Base-by-base conservation (phyloP, 1,140 invertebrate genomes). In the Trachelipus rathkii region DNA sequence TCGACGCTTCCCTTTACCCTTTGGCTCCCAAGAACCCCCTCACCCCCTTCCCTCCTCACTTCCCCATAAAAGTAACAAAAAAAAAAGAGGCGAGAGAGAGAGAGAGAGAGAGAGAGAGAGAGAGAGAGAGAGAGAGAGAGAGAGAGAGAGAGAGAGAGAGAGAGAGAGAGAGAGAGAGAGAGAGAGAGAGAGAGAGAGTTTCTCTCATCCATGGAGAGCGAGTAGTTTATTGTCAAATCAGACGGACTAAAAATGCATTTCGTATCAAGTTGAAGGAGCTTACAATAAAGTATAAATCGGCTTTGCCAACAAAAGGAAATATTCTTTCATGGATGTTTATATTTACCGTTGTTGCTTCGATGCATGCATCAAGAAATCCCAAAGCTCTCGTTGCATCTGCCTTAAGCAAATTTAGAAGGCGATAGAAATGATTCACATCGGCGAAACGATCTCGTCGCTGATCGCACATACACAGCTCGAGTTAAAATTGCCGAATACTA, bases 231-330 rank as follows among this genome's bases (percentile, higher is more conserved):
- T 60, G 50, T 19, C 50, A 60, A 60, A 60, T 60, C 50, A 60
- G 50, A 60, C 50, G 19, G 50, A 60, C 50, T 19, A 60, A 60
- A 60, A 60, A 60, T 60, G 50, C 50, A 60, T 60, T 60, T 8
- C 11, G 50, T 13, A 60, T 60, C 50, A 60, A 60, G 11, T 60
- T 60, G 50, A 60, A 60, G 19, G 50, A 60, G 50, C 50, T 60
- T 60, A 60, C 50, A 60, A 60, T 60, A 60, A 60, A 60, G 50
- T 60, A 60, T 60, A 60, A 60, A 60, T 60, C 50, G 50, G 50
- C 50, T 15, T 60, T 60, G 11, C 50, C 50, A 60, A 60, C 50
- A 13, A 60, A 13, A 60, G 50, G 11, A 60, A 60, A 60, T 33
- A 60, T 60, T 19, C 50, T 19, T 60, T 60, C 50, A 60, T 60